Base-by-base conservation (phyloP, 2,113 vertebrate species). In the Euleptes europaea region DNA sequence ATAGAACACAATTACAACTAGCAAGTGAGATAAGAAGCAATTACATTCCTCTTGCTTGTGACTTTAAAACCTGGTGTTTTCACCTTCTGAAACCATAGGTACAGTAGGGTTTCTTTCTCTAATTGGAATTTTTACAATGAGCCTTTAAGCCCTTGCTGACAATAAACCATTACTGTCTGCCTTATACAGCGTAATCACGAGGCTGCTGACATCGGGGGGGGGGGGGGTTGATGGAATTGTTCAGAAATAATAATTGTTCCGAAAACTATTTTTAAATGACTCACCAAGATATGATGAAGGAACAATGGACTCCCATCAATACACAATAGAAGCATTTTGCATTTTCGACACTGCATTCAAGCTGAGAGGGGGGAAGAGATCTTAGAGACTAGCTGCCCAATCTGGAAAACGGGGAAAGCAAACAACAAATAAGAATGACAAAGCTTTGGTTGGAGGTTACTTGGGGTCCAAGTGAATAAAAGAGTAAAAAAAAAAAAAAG, bases 1-100 rank as follows among this genome's bases (percentile, higher is more conserved):
- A 91, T 40, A 86, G 76, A 75, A 86, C 78, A 77, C 31, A 87
- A 93, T 90, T 87, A 91, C 67, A 88, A 40, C 90, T 87, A 88
- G 72, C 73, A 92, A 90, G 84, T n/a, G 65, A 86, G 57, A 85
- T 78, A 92, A 86, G 33, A 66, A 51, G 78, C 63, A 83, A 57
- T 83, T 69, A 78, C 23, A 75, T 87, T 75, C 86, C 87, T 86
- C 47, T 86, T 83, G 81, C 88, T 81, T 89, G 44, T 57, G 84
- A 77, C 44, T 88, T 85, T 89, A 82, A 69, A 92, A 26, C 40
- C n/a, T 88, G 84, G 78, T 71, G 80, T 60, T 86, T 49, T 69
- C 76, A 81, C 75, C 87, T 91, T 51, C 54, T 47, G 42, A 86
- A 91, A 88, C 84, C 67, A 75, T 38, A 86, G 54, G 60, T 80